A percentile compares a stretch with the other conserved stretches of the same genome.
phyloP scores from a whole-genome alignment of 2,797 vertebrate species.

The Semaprochilodus insignis region DNA sequence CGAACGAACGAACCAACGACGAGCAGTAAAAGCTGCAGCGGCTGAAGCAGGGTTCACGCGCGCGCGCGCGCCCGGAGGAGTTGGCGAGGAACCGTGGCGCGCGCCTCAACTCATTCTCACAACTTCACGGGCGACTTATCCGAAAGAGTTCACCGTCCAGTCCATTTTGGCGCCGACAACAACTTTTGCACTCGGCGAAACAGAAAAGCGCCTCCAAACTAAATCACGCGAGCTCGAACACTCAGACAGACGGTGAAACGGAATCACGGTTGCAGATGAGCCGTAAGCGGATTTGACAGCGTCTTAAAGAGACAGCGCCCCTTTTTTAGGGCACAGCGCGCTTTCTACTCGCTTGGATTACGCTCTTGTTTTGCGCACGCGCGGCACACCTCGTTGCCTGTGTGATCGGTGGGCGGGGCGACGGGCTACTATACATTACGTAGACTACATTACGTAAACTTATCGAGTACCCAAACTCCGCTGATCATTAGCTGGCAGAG shows the following conservation, averaged over 20 bases:
- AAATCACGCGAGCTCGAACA: constrained; percentile 43
- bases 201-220: not conserved
- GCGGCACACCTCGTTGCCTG: constrained; percentile 54
- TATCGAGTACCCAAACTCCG: too few relatives aligned
- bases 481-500: too few relatives aligned
- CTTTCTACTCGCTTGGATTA: constrained; percentile 40
- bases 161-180: constrained; percentile 57
- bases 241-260: constrained; percentile 70
- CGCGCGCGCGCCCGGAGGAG: constrained; percentile 68
- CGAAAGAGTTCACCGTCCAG: constrained; percentile 50
- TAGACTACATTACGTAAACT: too few relatives aligned
- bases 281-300: constrained; percentile 87
- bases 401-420: constrained; percentile 72
- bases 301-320: constrained; percentile 78
- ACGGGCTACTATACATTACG: too few relatives aligned
- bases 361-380: constrained; percentile 1
- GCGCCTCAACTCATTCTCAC: constrained; percentile 17
- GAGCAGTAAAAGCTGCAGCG: not conserved
- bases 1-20: not conserved
- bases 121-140: constrained; percentile 45
- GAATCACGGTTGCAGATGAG: constrained; percentile 78
- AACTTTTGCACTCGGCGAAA: not conserved
- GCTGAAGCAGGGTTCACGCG: not conserved
- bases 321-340: constrained; percentile 43
- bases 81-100: constrained; percentile 67